Evolutionary conservation across 2,113 vertebrate genomes (phyloP).

Genomic region (Mesitornis unicolor): DNA sequence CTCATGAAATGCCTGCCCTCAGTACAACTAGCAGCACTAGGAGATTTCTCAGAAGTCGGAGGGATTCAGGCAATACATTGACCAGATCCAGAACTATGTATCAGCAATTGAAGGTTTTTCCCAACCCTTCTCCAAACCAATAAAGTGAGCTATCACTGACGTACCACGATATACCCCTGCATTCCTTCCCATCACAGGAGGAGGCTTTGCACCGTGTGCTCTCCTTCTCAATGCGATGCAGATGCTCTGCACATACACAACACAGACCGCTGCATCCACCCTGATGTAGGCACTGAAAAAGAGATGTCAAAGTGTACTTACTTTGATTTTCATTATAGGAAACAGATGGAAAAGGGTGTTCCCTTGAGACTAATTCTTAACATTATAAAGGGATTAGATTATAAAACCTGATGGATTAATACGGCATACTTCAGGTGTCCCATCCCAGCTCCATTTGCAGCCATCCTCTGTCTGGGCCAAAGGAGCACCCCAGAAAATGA

Average conservation of each 20-base stretch:
- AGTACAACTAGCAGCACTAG: not conserved
- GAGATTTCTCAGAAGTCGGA: not conserved
- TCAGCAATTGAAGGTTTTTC: not conserved
- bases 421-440: not conserved
- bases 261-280: not conserved
- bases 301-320: not conserved
- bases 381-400: not conserved
- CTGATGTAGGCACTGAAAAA: not conserved
- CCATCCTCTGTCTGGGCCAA: not conserved
- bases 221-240: too few relatives aligned
- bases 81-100: not conserved
- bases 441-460: not conserved
- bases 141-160: not conserved
- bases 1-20: not conserved
- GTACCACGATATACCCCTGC: fast-evolving
- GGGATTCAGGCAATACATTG: fast-evolving
- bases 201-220: not conserved
- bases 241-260: not conserved
- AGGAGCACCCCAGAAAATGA: not conserved
- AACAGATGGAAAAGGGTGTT: not conserved
- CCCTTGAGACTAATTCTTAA: not conserved
- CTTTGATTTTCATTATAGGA: not conserved
- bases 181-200: not conserved
- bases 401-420: not conserved
- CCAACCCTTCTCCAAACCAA: not conserved